Evolutionary conservation across 2,888 invertebrate species (phyloP).

Genomic region (Hydrotaea diabolus): DNA sequence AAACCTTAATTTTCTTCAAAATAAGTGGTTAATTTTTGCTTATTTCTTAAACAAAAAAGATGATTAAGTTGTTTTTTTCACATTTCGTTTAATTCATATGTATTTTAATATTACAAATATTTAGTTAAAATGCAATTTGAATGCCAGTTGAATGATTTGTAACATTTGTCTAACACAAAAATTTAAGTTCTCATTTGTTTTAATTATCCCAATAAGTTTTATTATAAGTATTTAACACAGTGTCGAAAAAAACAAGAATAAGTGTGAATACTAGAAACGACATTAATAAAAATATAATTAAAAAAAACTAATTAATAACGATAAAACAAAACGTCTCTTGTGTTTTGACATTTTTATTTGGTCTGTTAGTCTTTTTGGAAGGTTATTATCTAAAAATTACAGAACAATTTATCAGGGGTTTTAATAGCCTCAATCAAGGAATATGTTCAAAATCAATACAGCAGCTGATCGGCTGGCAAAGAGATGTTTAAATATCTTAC

Average conservation of each 20-base stretch:
- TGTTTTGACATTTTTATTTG: not conserved
- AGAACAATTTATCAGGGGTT: too few species aligned
- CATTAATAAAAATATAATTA: not conserved
- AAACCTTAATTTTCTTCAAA: slow-evolving; percentile 58
- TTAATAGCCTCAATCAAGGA: too few species aligned
- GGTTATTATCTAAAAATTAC: not conserved
- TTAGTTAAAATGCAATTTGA: not conserved
- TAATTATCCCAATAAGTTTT: slow-evolving; percentile 2
- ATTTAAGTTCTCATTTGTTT: slow-evolving; percentile 4
- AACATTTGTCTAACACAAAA: not conserved
- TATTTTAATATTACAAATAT: slow-evolving; percentile 7
- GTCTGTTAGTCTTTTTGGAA: not conserved
- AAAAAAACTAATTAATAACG: not conserved
- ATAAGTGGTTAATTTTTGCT: slow-evolving; percentile 50
- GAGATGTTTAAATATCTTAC: too few species aligned
- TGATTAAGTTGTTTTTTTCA: slow-evolving; percentile 33
- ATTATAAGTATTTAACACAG: slow-evolving; percentile 10
- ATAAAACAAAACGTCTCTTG: not conserved
- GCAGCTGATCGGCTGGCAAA: too few species aligned
- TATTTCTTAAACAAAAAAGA: slow-evolving; percentile 54
- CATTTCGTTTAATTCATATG: not conserved
- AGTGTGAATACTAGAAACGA: not conserved
- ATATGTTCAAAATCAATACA: too few species aligned
- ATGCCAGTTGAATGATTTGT: not conserved
- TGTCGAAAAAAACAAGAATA: not conserved